These are phyloP conservation scores for Oreochromis grahami DNA, from an alignment of 2,797 vertebrate genomes.

Conservation along the genomic window DNA sequence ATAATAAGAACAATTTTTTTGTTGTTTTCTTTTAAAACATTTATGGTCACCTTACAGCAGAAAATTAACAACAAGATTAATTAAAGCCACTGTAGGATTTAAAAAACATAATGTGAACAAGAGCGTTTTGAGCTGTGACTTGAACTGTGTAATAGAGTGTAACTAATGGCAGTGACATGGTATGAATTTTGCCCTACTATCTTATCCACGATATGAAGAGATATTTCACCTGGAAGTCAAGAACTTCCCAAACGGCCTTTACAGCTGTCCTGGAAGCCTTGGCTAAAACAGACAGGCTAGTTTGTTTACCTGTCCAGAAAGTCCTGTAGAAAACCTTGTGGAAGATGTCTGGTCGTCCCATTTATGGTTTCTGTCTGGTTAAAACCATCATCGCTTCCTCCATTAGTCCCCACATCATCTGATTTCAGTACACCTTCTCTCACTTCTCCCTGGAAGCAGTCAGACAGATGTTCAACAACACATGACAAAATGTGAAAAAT, in stretches of 20 bases:
- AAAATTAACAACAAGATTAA: background rate
- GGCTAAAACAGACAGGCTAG: background rate
- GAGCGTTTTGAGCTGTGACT: background rate
- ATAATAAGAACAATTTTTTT: background rate
- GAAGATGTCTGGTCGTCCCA: background rate
- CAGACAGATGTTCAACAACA: background rate
- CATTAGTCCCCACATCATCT: background rate
- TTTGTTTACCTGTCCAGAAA: constrained; percentile 79
- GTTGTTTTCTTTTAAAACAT: background rate
- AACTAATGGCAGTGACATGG: background rate
- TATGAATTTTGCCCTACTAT: background rate
- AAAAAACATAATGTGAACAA: background rate
- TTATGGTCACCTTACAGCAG: background rate
- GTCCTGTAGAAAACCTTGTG: constrained; percentile 73
- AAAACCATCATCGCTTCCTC: background rate
- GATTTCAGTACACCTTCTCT: background rate
- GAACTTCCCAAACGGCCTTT: background rate
- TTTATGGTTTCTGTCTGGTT: constrained; percentile 36
- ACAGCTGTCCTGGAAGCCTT: background rate
- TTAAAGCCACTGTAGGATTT: background rate
- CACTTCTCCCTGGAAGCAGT: background rate
- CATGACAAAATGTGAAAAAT: background rate
- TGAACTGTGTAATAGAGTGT: background rate
- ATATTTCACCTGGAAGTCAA: background rate
- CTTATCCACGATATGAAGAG: background rate